phyloP scores from a whole-genome alignment of 1,140 invertebrate genomes.

The Drusus annulatus region DNA sequence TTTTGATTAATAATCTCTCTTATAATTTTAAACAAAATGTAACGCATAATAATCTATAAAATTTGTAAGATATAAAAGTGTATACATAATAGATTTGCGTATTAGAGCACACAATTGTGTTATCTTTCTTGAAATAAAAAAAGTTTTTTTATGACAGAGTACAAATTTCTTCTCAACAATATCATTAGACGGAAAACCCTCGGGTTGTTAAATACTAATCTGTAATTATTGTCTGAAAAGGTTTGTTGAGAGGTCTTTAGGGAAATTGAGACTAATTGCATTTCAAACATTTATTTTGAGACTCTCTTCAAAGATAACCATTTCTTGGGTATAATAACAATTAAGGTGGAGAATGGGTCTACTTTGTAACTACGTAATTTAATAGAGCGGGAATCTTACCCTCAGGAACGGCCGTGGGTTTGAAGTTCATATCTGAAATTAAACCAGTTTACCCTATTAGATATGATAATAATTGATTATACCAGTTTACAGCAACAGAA shows the following conservation, averaged over 20 bases:
- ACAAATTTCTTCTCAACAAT: too few species aligned
- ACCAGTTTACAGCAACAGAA: too few species aligned
- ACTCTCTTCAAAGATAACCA: background rate
- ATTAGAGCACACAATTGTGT: too few species aligned
- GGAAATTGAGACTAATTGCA: background rate
- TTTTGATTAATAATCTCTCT: too few species aligned
- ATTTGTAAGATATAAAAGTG: too few species aligned
- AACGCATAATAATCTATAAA: too few species aligned
- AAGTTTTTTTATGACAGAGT: too few species aligned
- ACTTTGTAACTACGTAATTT: background rate
- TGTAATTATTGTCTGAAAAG: background rate
- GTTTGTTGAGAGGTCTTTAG: background rate
- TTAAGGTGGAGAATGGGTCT: background rate
- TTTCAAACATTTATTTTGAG: background rate
- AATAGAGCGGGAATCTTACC: constrained; percentile 63
- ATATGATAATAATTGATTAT: too few species aligned
- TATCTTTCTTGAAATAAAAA: too few species aligned
- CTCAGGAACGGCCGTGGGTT: constrained; percentile 70
- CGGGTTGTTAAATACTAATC: background rate
- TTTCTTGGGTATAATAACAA: background rate
- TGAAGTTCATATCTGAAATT: constrained; percentile 72
- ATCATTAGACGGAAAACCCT: too few species aligned
- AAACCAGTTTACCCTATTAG: constrained; percentile 42
- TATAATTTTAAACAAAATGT: too few species aligned
- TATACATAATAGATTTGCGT: too few species aligned